These are phyloP conservation scores for Calypte anna DNA, from an alignment of 2,113 vertebrate genomes.

Conservation along the genomic window DNA sequence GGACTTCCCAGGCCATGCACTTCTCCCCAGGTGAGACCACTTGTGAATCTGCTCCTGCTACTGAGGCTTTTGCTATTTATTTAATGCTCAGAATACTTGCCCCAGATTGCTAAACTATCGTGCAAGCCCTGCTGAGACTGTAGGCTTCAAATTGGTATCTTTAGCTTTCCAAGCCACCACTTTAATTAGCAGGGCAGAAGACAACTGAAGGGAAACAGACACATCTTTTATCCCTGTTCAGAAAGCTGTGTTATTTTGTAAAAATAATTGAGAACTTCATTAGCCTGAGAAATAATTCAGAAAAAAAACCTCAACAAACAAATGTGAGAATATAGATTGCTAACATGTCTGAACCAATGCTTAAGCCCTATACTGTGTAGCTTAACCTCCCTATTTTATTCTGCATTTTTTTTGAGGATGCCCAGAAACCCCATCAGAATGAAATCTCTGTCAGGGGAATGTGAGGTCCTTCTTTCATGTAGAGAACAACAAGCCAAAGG, in stretches of 20 bases:
- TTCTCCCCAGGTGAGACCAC: background rate
- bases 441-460: background rate
- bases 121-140: background rate
- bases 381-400: background rate
- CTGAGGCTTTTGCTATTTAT: background rate
- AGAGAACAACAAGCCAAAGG: background rate
- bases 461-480: background rate
- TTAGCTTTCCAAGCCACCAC: background rate
- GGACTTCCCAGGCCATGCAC: rapidly evolving
- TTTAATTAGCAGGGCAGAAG: background rate
- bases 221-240: background rate
- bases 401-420: background rate
- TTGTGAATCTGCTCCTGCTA: background rate
- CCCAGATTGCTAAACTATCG: background rate
- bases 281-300: background rate
- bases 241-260: background rate
- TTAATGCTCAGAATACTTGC: background rate
- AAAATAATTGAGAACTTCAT: background rate
- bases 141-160: background rate
- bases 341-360: background rate
- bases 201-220: background rate
- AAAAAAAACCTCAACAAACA: no score
- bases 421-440: background rate
- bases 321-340: background rate
- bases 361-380: background rate